A percentile compares a stretch with the other conserved stretches of the same genome.
Conservation (phyloP, 2,113 vertebrate species). For the Neomonachus schauinslandi region DNA sequence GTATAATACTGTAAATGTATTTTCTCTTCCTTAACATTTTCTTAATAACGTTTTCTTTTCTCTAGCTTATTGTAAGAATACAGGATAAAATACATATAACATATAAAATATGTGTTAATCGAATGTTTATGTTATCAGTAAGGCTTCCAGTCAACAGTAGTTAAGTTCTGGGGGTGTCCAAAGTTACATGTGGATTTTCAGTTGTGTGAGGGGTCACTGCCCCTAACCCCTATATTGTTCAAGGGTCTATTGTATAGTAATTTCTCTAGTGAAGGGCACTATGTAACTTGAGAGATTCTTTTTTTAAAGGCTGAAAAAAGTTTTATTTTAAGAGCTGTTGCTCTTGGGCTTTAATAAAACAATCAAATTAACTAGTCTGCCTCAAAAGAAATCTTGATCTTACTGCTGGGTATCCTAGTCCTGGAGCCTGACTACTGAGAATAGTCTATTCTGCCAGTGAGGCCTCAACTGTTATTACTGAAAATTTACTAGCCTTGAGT, state of each 20-base stretch:
- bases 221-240: background rate
- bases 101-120: background rate
- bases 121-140: background rate
- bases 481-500: conserved; percentile 17
- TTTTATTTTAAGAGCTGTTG: background rate
- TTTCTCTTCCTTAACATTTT: background rate
- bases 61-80: background rate
- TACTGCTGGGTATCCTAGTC: background rate
- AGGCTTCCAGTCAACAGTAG: background rate
- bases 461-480: background rate
- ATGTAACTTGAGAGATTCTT: background rate
- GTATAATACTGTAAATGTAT: background rate
- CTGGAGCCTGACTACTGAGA: background rate
- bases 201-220: background rate
- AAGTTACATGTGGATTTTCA: background rate
- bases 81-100: background rate
- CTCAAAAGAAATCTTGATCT: conserved; percentile 43
- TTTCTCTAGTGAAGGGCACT: background rate
- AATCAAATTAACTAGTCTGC: background rate
- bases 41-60: background rate
- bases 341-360: background rate
- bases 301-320: background rate
- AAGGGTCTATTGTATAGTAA: background rate
- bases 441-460: background rate
- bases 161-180: background rate